These are phyloP conservation scores for Synergus laeviventris DNA, from an alignment of 2,888 invertebrate genomes.

Conservation along the genomic window DNA sequence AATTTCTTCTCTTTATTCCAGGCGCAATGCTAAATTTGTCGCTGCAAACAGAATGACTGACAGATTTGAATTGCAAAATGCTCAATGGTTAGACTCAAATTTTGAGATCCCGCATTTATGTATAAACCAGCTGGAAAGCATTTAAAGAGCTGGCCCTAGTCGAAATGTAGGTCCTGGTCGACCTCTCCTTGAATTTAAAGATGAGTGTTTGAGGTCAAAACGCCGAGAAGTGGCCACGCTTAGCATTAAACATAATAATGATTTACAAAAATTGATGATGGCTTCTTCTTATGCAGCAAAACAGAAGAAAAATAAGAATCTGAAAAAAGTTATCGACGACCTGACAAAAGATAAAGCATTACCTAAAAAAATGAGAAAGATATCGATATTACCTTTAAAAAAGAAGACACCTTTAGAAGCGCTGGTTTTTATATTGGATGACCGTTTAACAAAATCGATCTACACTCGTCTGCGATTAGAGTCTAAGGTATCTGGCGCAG, in stretches of 20 bases:
- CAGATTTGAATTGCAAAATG: neutral
- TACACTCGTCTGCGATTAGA: neutral
- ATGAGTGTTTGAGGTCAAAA: neutral
- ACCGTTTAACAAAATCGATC: neutral
- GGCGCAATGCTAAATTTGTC: neutral
- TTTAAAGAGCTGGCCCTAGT: neutral
- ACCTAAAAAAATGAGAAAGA: neutral
- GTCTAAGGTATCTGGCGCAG: neutral
- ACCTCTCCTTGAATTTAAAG: neutral
- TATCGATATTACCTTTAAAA: neutral
- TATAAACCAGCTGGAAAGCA: too few species aligned
- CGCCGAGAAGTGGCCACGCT: too few species aligned
- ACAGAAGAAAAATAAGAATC: neutral
- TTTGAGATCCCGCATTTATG: too few species aligned
- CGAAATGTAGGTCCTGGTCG: neutral
- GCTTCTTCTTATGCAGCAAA: neutral
- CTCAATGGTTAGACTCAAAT: too few species aligned
- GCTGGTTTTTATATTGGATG: neutral
- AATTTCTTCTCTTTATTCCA: neutral
- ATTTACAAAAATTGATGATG: neutral
- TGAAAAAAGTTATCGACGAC: neutral
- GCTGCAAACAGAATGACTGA: neutral
- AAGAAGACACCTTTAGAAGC: slow-evolving; percentile 5
- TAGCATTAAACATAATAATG: neutral
- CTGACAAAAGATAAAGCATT: neutral